A percentile compares a stretch with the other conserved stretches of the same genome.
Conservation (phyloP, 1,140 invertebrate genomes). For the Bombus superbus region DNA sequence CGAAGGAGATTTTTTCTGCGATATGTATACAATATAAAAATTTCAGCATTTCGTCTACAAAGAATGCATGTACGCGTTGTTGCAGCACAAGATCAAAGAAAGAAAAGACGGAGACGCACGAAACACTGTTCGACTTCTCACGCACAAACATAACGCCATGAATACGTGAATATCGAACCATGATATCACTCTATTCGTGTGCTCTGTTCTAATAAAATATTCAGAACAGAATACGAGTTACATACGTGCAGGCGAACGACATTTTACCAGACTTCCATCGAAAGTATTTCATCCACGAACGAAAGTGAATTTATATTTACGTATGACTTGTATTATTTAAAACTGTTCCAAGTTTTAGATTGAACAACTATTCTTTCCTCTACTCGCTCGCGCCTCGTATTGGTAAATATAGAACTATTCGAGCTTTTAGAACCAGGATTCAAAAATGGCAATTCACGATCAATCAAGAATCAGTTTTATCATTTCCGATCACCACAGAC, state of each 20-base stretch:
- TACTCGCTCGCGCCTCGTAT: neutral
- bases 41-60: neutral
- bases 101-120: too few species aligned
- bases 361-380: neutral
- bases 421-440: neutral
- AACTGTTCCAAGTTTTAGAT: neutral
- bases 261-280: too few species aligned
- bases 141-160: too few species aligned
- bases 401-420: neutral
- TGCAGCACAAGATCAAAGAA: too few species aligned
- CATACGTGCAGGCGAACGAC: too few species aligned
- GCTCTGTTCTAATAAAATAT: too few species aligned
- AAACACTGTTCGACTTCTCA: too few species aligned
- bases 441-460: neutral
- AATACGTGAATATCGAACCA: neutral
- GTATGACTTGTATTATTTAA: neutral
- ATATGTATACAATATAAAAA: neutral
- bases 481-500: too few species aligned
- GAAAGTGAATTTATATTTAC: conserved; percentile 12
- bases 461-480: too few species aligned
- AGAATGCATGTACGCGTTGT: neutral
- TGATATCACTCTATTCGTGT: conserved; percentile 31
- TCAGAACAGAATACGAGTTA: neutral
- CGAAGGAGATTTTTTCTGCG: neutral
- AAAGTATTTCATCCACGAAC: too few species aligned